Base-by-base conservation (phyloP, 2,888 invertebrate genomes). In the Meta bourneti region DNA sequence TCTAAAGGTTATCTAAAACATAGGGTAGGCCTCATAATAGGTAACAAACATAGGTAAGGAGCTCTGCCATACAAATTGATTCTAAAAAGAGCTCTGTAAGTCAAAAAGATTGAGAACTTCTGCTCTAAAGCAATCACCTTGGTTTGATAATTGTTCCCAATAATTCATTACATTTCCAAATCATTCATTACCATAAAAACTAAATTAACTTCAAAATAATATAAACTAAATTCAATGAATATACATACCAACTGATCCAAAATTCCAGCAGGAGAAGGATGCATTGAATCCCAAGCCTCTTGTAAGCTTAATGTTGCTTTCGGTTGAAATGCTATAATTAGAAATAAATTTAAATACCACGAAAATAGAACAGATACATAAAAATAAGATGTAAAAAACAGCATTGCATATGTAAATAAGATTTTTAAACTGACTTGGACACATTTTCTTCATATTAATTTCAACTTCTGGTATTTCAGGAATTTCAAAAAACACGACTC, bases 181-280 rank as follows among this genome's bases (percentile, higher is more conserved):
- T n/a, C n/a, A n/a, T n/a, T n/a, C n/a, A n/a, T n/a, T n/a, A n/a
- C n/a, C n/a, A n/a, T n/a, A n/a, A n/a, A n/a, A n/a, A n/a, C n/a
- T n/a, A n/a, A n/a, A n/a, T n/a, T n/a, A n/a, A n/a, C n/a, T n/a
- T n/a, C n/a, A n/a, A n/a, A n/a, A n/a, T n/a, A n/a, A n/a, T n/a
- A n/a, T n/a, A 52, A 54, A 19, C 20, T 52, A 4, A 2, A 20
- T 49, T 13, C n/a, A 78, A 78, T 51, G 51, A 11, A 78, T 78
- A 6, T 69, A 16, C 95, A 94, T 93, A 97, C 97, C 94, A 99
- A 95, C 94, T 98, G 98, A 95, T 98, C 98, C 85, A 99, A 95
- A 94, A 99, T 97, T 6, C 98, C 99, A 49, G 98, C 97, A 0
- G 98, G 98, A 71, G 97, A 96, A 0, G 98, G 98, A 94, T 97